phyloP scores from a whole-genome alignment of 2,797 vertebrate species.

The Morus bassanus region DNA sequence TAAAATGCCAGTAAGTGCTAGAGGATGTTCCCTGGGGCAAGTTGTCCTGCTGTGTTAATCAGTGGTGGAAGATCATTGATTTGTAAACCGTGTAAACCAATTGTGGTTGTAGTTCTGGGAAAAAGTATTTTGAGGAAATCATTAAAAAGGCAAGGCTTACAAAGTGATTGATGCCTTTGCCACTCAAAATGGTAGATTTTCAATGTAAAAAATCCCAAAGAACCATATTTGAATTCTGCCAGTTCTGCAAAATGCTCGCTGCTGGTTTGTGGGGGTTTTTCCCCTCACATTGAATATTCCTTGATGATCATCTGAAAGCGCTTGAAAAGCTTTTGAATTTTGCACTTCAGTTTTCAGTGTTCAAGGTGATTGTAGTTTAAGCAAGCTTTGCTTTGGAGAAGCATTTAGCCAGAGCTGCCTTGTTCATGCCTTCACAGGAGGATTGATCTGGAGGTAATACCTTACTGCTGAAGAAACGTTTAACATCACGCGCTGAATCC shows the following conservation, averaged over 20 bases:
- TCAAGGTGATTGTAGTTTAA: neutral
- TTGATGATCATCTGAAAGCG: neutral
- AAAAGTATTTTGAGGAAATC: neutral
- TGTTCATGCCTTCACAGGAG: neutral
- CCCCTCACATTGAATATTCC: fast-evolving
- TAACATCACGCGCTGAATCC: neutral
- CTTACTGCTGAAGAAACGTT: neutral
- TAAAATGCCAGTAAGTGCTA: neutral
- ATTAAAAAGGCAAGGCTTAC: neutral
- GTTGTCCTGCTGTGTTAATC: neutral
- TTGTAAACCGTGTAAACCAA: neutral
- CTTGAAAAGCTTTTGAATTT: neutral
- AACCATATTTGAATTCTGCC: fast-evolving
- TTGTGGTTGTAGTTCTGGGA: neutral
- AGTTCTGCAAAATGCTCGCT: neutral
- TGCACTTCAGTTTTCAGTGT: neutral
- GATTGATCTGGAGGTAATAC: neutral
- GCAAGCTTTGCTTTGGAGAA: neutral
- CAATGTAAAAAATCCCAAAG: neutral
- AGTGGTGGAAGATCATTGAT: neutral
- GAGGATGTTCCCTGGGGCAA: neutral
- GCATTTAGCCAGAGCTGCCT: neutral
- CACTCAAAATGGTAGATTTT: neutral
- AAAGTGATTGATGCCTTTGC: neutral
- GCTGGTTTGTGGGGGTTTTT: neutral